These are phyloP conservation scores for Serilophus lunatus DNA, from an alignment of 2,113 vertebrate species.

Conservation along the genomic window DNA sequence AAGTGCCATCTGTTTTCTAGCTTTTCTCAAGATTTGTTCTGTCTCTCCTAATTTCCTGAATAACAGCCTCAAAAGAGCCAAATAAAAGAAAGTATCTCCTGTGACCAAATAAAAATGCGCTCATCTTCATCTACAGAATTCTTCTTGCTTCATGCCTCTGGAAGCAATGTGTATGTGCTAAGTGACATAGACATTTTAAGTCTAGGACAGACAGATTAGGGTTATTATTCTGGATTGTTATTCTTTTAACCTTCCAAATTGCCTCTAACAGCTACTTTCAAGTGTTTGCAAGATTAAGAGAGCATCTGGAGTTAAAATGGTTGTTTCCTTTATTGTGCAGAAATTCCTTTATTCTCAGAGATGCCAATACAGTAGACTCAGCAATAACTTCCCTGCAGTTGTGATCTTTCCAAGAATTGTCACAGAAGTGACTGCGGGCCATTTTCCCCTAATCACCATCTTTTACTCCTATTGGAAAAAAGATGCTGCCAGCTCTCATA, in stretches of 20 bases:
- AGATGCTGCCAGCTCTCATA: neutral
- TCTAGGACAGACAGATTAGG: neutral
- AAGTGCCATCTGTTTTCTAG: conserved; percentile 19
- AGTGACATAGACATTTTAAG: neutral
- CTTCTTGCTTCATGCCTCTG: neutral
- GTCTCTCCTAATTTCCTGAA: neutral
- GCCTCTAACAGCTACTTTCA: neutral
- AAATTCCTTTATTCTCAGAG: neutral
- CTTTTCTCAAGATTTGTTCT: neutral
- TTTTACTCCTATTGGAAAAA: neutral
- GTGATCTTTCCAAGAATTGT: neutral
- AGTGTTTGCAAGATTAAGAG: neutral
- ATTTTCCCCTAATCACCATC: neutral
- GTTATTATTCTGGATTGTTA: too few species aligned
- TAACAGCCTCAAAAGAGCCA: neutral
- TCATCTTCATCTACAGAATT: neutral
- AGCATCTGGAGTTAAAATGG: neutral
- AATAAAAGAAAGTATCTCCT: neutral
- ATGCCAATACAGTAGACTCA: neutral
- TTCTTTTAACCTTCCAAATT: neutral
- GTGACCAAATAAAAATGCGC: neutral
- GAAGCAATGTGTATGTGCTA: accelerated
- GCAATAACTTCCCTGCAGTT: neutral
- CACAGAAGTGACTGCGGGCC: neutral
- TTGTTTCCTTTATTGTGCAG: neutral